Conservation (phyloP, 2,113 vertebrate species). For the Microcebus tavaratra region DNA sequence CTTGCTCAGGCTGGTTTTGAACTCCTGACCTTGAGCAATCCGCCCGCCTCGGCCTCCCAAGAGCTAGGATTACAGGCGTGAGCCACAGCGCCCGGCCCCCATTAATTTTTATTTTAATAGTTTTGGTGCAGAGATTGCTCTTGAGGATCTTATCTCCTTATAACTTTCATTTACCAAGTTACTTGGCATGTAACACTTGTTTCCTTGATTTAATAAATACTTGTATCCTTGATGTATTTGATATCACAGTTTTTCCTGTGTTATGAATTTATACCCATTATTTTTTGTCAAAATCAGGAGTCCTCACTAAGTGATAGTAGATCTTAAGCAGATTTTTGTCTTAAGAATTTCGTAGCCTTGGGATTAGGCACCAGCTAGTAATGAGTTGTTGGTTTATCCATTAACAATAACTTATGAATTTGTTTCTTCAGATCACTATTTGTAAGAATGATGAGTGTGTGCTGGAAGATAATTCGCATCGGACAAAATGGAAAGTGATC, state of each 20-base stretch:
- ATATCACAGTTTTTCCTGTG: background rate
- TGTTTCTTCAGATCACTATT: constrained; percentile 92
- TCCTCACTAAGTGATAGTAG: background rate
- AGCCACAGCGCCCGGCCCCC: too few relatives aligned
- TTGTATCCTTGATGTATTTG: background rate
- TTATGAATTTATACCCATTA: background rate
- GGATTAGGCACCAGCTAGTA: background rate
- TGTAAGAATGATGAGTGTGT: constrained; percentile 96
- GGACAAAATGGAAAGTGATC: constrained; percentile 99
- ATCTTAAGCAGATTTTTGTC: background rate
- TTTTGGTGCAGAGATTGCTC: background rate
- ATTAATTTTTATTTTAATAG: background rate
- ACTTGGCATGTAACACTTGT: background rate
- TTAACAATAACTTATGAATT: constrained; percentile 38
- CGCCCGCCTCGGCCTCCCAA: too few relatives aligned
- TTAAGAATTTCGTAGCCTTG: constrained; percentile 6
- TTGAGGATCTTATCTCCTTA: background rate
- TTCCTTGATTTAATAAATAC: background rate
- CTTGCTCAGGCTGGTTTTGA: too few relatives aligned
- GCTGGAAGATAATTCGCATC: constrained; percentile 96
- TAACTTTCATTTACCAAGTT: background rate
- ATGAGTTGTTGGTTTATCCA: constrained; percentile 33
- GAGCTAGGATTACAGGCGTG: too few relatives aligned
- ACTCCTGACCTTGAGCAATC: too few relatives aligned
- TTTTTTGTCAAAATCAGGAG: background rate